Percentiles rank a stretch among this genome's conserved stretches.
phyloP scores from a whole-genome alignment of 2,113 vertebrate genomes.

The Corythornis madagascariensis region DNA sequence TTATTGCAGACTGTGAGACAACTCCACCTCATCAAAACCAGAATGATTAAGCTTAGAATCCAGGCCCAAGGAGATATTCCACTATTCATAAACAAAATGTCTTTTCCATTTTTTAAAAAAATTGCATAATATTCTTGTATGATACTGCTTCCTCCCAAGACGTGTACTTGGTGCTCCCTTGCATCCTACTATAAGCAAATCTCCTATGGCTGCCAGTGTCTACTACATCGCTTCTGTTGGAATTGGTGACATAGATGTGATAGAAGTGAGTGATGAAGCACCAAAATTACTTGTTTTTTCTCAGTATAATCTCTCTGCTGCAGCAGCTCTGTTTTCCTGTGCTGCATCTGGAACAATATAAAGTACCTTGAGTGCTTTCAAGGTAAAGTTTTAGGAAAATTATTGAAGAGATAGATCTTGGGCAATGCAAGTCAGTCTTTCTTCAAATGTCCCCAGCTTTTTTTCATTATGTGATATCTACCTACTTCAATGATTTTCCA shows the following conservation, averaged over 20 bases:
- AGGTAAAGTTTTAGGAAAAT: not conserved
- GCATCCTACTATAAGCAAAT: not conserved
- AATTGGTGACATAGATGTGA: not conserved
- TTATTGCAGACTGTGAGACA: not conserved
- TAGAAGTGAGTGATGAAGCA: not conserved
- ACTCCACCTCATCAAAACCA: not conserved
- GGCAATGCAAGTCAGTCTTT: not conserved
- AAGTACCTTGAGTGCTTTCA: not conserved
- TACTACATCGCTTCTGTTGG: not conserved
- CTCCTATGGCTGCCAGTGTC: not conserved
- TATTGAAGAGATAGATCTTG: not conserved
- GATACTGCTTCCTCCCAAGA: not conserved
- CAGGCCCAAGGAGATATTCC: not conserved
- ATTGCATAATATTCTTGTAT: not conserved
- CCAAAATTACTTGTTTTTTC: rapidly evolving
- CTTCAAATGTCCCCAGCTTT: not conserved
- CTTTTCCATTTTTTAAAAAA: not conserved
- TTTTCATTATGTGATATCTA: not conserved
- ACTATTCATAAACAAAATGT: not conserved
- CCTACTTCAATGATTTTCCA: not conserved
- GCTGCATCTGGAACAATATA: not conserved
- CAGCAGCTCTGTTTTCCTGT: not conserved
- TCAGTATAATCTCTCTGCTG: not conserved
- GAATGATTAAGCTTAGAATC: not conserved
- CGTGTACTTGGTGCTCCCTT: not conserved